These are phyloP conservation scores for Archivesica marissinica DNA, from an alignment of 1,140 invertebrate species.

Conservation along the genomic window DNA sequence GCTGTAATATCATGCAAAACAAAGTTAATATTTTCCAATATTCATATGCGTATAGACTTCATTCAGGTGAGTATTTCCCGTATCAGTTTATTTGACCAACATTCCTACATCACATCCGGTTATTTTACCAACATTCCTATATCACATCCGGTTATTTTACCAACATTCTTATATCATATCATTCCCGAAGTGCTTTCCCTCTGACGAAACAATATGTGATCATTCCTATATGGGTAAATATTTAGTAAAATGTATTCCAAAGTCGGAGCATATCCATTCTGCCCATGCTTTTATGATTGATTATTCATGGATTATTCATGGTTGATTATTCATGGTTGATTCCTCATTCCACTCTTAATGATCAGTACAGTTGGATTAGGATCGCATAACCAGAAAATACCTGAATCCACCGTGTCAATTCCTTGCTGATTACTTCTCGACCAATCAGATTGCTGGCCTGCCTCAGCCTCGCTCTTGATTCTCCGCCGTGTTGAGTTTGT, in stretches of 20 bases:
- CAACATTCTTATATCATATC: background rate
- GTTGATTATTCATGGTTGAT: background rate
- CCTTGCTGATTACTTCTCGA: background rate
- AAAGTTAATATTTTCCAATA: too few relatives aligned
- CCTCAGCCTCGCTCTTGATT: background rate
- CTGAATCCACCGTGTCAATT: slow-evolving; percentile 42
- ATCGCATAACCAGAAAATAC: background rate
- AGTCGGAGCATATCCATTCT: too few relatives aligned
- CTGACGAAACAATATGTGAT: background rate
- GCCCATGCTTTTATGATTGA: background rate
- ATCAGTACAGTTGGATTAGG: background rate
- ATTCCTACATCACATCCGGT: too few relatives aligned
- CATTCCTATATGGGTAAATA: background rate
- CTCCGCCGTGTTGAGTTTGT: slow-evolving; percentile 19
- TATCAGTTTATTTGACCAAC: too few relatives aligned
- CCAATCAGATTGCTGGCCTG: background rate
- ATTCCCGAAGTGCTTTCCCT: background rate
- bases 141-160: background rate
- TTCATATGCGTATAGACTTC: too few relatives aligned
- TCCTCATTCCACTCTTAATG: background rate
- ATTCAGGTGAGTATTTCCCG: too few relatives aligned
- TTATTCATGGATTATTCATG: background rate
- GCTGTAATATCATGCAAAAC: too few relatives aligned
- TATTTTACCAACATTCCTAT: too few relatives aligned
- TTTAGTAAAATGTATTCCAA: too few relatives aligned